Base-by-base conservation (phyloP, 2,888 invertebrate genomes). In the Vesta saturnalis region DNA sequence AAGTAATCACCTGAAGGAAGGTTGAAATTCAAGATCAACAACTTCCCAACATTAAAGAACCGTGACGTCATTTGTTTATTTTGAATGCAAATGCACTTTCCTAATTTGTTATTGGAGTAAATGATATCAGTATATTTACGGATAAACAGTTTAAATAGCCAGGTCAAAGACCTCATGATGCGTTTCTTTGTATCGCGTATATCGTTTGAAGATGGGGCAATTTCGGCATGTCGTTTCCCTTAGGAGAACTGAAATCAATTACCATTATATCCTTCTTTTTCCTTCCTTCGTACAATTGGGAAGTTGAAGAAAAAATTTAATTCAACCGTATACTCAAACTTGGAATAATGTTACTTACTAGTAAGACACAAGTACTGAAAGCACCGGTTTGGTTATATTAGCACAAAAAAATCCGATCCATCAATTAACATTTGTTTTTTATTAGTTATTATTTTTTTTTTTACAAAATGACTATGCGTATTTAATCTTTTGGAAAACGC, bases 21-120 rank as follows among this genome's bases (percentile, higher is more conserved):
- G 21, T 52, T 52, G 52, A 52, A 52, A 52, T 21, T 52, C 52
- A 52, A 52, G 52, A 52, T 6, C 52, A n/a, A 52, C 52, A 21
- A 52, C 52, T 52, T 19, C n/a, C n/a, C 21, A 52, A 52, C 21
- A 14, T n/a, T 47, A 23, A 23, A 23, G 23, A 23, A 2, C 2
- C 8, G 12, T 19, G 52, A 43, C 43, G 43, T 14, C n/a, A n/a
- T 39, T 39, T 39, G 39, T 39, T 39, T 39, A 39, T 39, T 6
- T 39, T n/a, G 39, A 39, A 52, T 52, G 52, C 19, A 52, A 52
- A 52, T 52, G 39, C 39, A 39, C 39, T 39, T 39, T 39, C 39
- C 19, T 52, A 52, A 52, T 52, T 52, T 52, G 19, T 19, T 52
- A 19, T 52, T 52, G 21, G 19, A 52, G 14, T 14, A 43, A 43